Evolutionary conservation across 2,888 invertebrate genomes (phyloP).

Genomic region (Tenodera sinensis): DNA sequence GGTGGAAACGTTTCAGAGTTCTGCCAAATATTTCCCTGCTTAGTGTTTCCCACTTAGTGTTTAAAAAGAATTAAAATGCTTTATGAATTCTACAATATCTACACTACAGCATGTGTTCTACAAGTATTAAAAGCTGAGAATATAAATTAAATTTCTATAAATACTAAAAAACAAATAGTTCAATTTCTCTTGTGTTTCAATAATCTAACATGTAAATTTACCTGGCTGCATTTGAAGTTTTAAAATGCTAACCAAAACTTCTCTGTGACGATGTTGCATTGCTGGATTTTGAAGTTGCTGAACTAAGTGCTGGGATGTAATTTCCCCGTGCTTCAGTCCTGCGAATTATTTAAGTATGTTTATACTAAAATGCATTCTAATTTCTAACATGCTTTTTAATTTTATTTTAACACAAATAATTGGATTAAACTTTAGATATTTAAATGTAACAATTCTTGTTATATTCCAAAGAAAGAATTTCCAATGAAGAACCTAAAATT

Average conservation of each 20-base stretch:
- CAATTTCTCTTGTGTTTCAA: neutral
- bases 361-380: neutral
- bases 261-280: constrained; percentile 68
- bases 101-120: too few species aligned
- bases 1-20: too few species aligned
- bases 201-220: neutral
- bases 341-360: neutral
- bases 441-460: neutral
- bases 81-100: too few species aligned
- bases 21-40: too few species aligned
- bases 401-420: neutral
- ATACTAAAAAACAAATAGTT: neutral
- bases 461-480: neutral
- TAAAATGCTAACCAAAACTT: constrained; percentile 65
- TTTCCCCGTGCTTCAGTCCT: constrained; percentile 74
- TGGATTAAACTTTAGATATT: neutral
- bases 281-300: constrained; percentile 72
- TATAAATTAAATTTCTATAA: neutral
- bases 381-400: neutral
- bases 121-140: too few species aligned
- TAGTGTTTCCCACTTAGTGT: too few species aligned
- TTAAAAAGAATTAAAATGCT: too few species aligned
- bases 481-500: too few species aligned
- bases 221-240: constrained; percentile 45
- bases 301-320: constrained; percentile 69